Evolutionary conservation across 2,888 invertebrate species (phyloP), one percentile per base, ranked within the genome.

Genomic region (Macrostomum cliftonense): DNA sequence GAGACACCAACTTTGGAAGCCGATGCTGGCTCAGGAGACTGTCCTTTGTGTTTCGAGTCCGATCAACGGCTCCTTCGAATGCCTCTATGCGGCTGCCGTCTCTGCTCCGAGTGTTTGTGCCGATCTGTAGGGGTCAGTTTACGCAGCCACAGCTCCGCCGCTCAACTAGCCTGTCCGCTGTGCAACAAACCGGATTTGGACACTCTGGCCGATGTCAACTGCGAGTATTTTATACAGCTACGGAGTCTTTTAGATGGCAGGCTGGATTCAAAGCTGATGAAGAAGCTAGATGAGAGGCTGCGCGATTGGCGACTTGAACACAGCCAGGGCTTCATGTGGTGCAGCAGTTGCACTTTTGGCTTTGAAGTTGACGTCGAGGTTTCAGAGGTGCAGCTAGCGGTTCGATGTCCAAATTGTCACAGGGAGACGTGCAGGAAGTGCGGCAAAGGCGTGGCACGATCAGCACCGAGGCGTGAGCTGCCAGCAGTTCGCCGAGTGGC

Each of bases 291-390:
- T 66, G 77, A 85, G 56, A 91, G 91, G 71, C 72, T 91, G 40
- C 74, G 89, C 53, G 91, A 91, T 67, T 77, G 88, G 59, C 83
- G 86, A 0, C 71, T 91, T 44, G 82, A 87, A 75, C 81, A 83
- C 65, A 88, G 89, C 71, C 87, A 87, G 0, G 84, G 86, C 72
- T 91, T 91, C 68, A 81, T 84, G 61, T 91, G 91, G 91, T 91
- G 91, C 70, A 79, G 83, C 57, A 82, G 28, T 4, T 28, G 28
- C 28, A 7, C 28, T 4, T 7, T 7, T 9, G 28, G 28, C 9
- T 28, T 28, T 9, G 28, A 28, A 9, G 28, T 28, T n/a, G n/a
- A n/a, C n/a, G n/a, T n/a, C n/a, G n/a, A n/a, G n/a, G n/a, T n/a
- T n/a, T n/a, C n/a, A n/a, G n/a, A n/a, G n/a, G n/a, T n/a, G n/a